A percentile compares a stretch with the other conserved stretches of the same genome.
These are phyloP conservation scores for Halichoeres trimaculatus DNA, from an alignment of 2,113 vertebrate species.

Conservation along the genomic window DNA sequence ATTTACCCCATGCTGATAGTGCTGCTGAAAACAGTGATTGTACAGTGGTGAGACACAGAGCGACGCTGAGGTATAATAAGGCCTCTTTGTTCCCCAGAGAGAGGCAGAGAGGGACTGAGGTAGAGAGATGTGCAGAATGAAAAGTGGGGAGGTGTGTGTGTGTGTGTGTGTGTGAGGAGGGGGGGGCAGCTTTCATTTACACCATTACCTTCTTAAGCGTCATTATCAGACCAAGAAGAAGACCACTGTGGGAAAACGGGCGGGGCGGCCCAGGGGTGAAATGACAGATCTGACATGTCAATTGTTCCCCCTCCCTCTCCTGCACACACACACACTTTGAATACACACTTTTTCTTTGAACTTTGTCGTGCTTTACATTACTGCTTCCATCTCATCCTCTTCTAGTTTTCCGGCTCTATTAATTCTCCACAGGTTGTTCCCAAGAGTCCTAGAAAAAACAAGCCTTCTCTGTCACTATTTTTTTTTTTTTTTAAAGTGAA, in stretches of 20 bases:
- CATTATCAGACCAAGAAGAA: constrained; percentile 80
- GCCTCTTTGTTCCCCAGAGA: constrained; percentile 80
- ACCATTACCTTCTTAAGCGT: constrained; percentile 87
- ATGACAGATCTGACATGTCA: constrained; percentile 67
- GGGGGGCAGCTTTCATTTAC: constrained; percentile 80
- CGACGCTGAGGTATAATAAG: constrained; percentile 78
- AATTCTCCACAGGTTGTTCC: background rate
- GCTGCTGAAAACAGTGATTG: constrained; percentile 82
- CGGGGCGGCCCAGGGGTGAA: constrained; percentile 54
- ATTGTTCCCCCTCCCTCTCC: constrained; percentile 24
- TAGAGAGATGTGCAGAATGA: constrained; percentile 61
- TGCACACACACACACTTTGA: background rate
- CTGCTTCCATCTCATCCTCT: background rate
- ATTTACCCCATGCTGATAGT: constrained; percentile 77
- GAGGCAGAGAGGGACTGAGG: constrained; percentile 53
- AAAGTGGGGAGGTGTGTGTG: background rate
- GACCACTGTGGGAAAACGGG: constrained; percentile 80
- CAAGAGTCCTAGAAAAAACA: background rate
- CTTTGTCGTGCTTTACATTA: background rate
- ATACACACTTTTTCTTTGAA: constrained; percentile 11
- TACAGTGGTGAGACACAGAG: constrained; percentile 78
- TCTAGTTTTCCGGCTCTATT: background rate
- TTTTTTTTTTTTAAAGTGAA: background rate
- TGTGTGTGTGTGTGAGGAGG: background rate
- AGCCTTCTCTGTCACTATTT: background rate